Conservation (phyloP, 2,797 vertebrate species). For the Chelon auratus region DNA sequence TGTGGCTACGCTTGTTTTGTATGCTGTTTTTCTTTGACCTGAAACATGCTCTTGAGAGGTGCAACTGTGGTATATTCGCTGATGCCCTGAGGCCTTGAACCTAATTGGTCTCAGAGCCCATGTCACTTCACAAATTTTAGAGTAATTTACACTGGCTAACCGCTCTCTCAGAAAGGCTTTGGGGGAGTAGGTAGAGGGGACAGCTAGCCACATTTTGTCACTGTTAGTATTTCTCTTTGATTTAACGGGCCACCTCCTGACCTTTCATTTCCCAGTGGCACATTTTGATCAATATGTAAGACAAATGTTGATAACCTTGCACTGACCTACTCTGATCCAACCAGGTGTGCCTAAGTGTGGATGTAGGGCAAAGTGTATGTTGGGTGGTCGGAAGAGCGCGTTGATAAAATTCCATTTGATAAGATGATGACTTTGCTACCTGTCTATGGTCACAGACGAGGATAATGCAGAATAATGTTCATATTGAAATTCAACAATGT, state of each 20-base stretch:
- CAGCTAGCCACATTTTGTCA: conserved; percentile 43
- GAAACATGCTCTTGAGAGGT: conserved; percentile 29
- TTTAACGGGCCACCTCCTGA: conserved; percentile 67
- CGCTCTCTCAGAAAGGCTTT: conserved; percentile 25
- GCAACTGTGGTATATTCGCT: conserved; percentile 39
- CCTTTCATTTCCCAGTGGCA: conserved; percentile 63
- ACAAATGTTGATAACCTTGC: conserved; percentile 75
- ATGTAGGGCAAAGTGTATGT: conserved; percentile 7
- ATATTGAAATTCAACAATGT: neutral
- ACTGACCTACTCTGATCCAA: conserved; percentile 52
- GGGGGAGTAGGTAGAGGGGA: neutral
- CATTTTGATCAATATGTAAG: conserved; percentile 78
- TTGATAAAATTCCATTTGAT: conserved; percentile 14
- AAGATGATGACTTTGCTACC: conserved; percentile 7
- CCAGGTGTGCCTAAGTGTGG: conserved; percentile 13
- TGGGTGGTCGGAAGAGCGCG: conserved; percentile 1
- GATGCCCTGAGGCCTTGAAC: conserved; percentile 47
- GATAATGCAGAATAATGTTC: neutral
- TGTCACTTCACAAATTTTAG: conserved; percentile 49
- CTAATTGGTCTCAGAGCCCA: conserved; percentile 67
- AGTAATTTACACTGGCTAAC: conserved; percentile 55
- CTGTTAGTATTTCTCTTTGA: conserved; percentile 69
- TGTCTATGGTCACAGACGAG: neutral
- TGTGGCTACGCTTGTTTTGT: conserved; percentile 25
- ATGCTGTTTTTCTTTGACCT: conserved; percentile 43